Base-by-base conservation (phyloP, 2,797 vertebrate species). In the Falco novaeseelandiae region DNA sequence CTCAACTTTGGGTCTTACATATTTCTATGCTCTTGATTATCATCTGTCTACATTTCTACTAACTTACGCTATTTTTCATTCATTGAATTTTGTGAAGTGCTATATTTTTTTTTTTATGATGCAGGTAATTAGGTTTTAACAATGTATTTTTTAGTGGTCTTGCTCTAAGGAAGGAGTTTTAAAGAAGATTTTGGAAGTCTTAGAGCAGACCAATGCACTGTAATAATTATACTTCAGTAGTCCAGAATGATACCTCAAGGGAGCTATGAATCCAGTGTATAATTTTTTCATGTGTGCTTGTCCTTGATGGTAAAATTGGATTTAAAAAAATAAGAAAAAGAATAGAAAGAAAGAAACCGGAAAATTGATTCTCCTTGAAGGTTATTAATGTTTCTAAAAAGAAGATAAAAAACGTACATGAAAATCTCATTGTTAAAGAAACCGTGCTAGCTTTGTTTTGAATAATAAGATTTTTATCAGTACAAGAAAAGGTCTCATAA, bases 201-300 rank as follows among this genome's bases (percentile, higher is more conserved):
- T 88, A 49, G 44, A 85, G 61, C 78, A 92, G 85, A 65, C 72
- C 34, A 78, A 5, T 69, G 42, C 3, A 1, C 51, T 89, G 17
- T 84, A 93, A 74, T 95, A 93, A 92, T 94, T 93, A 63, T 58
- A 93, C 63, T 96, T 97, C 94, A 97, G 4, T 96, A 97, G 93
- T 96, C 84, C 58, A 71, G 82, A 96, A 69, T 87, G n/a, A 85
- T 96, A 86, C 66, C 76, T 94, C 83, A 73, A 82, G 94, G 96
- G 78, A 96, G 74, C 54, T 90, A 49, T 65, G 83, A 93, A 49
- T 95, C 49, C 63, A 27, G 49, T 91, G 79, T 94, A 83, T 93
- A 94, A 73, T 95, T 97, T 96, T 82, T 83, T 96, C 81, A 62
- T 90, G 63, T 89, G 44, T 82, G 80, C 36, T 89, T 98, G 84